Evolutionary conservation across 2,888 invertebrate genomes (phyloP).

Genomic region (Pristionchus japonicus): DNA sequence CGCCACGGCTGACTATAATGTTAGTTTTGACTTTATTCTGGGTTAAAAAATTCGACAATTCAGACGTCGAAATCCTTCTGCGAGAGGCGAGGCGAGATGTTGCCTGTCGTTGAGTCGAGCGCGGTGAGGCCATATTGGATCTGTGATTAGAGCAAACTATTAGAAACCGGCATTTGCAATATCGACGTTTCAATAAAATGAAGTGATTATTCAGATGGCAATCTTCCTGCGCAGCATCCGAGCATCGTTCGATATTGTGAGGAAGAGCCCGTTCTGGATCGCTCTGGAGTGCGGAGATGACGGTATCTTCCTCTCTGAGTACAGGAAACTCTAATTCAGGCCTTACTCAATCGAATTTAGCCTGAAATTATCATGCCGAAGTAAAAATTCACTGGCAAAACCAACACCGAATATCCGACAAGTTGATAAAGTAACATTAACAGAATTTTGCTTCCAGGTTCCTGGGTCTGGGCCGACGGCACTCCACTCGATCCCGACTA

Average conservation of each 20-base stretch:
- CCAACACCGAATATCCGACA: too few relatives aligned
- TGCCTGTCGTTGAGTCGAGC: background rate
- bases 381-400: too few relatives aligned
- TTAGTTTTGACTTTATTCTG: background rate
- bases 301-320: background rate
- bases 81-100: background rate
- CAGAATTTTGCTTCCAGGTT: background rate
- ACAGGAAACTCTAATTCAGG: too few relatives aligned
- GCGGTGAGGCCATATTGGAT: background rate
- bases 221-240: constrained; percentile 5
- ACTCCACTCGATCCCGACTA: background rate
- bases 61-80: background rate
- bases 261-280: background rate
- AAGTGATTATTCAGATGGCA: background rate
- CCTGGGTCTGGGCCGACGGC: background rate
- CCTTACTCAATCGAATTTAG: too few relatives aligned
- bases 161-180: too few relatives aligned
- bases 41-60: background rate
- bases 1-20: background rate
- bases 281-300: background rate
- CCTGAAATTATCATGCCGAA: too few relatives aligned
- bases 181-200: background rate
- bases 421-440: background rate
- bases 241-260: background rate
- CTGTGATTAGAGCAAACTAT: background rate